Base-by-base conservation (phyloP, 2,888 invertebrate species). In the Sinodicranocentrus sp. region DNA sequence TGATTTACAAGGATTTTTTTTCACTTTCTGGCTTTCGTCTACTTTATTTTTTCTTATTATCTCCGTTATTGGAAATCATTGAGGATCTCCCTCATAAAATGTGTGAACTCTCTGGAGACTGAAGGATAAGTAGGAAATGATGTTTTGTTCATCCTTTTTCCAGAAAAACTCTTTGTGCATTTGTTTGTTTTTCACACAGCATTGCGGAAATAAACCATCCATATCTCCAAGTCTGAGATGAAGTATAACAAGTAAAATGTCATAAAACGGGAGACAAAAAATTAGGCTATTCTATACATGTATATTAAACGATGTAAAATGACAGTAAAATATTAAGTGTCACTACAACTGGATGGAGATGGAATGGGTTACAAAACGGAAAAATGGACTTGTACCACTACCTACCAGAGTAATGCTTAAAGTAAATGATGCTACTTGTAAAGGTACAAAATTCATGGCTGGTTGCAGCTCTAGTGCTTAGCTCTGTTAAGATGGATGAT, bases 401-500 rank as follows among this genome's bases (percentile, higher is more conserved):
- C 48, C 48, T 48, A n/a, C n/a, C n/a, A n/a, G n/a, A n/a, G n/a
- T n/a, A n/a, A n/a, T n/a, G n/a, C n/a, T n/a, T n/a, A n/a, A 5
- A 48, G 48, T n/a, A 17, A 57, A 25, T 57, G 54, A 33, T 54
- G 25, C 23, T 8, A 13, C 2, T 21, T 23, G 21, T 57, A 57
- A 25, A 21, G 25, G 57, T n/a, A 52, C 52, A 52, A 75, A 75
- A 44, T 75, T 75, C 75, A 75, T 75, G 75, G 75, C 63, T 75
- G 75, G 75, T 17, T 75, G 75, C 17, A n/a, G 59, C 5, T 1
- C 21, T 44, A 17, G 59, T 68, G 33, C 59, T 68, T 77, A 77
- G 54, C 77, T 57, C 77, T 77, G 52, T 43, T 39, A 78, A 71
- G 78, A 78, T 78, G 54, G 71, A 71, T 78, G 78, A 78, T 71